Conservation (phyloP, 2,888 invertebrate species). For the Homarus gammarus region DNA sequence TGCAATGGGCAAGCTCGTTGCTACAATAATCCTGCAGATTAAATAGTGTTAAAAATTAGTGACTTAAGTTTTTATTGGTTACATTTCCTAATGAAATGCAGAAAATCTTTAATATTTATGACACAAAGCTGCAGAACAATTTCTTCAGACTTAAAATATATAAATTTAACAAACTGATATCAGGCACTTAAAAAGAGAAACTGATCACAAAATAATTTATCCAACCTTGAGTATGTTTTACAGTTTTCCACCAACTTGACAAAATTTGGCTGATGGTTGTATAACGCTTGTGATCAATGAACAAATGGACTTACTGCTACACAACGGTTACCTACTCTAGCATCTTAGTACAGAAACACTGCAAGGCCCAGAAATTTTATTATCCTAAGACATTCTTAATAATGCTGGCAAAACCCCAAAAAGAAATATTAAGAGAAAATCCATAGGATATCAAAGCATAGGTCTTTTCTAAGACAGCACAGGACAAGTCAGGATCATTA, state of each 20-base stretch:
- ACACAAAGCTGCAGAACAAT: background rate
- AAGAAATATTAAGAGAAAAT: background rate
- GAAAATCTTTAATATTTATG: no score
- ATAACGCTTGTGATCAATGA: conserved; percentile 1
- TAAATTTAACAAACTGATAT: conserved; percentile 10
- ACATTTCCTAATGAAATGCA: no score
- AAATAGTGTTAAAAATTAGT: no score
- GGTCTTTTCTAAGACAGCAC: background rate
- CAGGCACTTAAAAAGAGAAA: background rate
- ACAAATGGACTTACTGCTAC: conserved; percentile 42
- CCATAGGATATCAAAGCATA: background rate
- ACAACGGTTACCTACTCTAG: conserved; percentile 48
- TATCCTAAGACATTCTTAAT: background rate
- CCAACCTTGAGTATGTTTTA: background rate
- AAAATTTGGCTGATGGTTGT: background rate
- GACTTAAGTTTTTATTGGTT: no score
- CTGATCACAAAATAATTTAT: conserved; percentile 8
- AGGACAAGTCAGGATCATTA: conserved; percentile 23
- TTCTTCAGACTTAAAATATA: background rate
- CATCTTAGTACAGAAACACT: conserved; percentile 40
- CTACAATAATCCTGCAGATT: background rate
- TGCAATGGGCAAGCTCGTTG: background rate
- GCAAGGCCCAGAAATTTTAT: conserved; percentile 26
- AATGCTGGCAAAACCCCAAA: background rate
- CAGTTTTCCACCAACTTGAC: background rate